These are phyloP conservation scores for Lasioglossum figueresi DNA, from an alignment of 2,888 invertebrate genomes.

Conservation along the genomic window DNA sequence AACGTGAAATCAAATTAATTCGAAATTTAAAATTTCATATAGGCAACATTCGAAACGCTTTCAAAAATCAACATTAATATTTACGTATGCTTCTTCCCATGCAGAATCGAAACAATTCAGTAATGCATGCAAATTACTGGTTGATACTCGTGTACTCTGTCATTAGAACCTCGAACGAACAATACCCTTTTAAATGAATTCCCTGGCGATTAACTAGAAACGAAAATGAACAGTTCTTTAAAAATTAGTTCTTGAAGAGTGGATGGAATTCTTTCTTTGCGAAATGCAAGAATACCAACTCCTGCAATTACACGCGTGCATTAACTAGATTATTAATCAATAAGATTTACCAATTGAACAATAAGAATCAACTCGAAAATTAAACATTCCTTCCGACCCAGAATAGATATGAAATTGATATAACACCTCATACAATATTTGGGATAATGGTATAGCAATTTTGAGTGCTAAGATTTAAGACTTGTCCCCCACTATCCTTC, in stretches of 20 bases:
- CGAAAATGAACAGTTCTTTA: background rate
- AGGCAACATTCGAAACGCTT: background rate
- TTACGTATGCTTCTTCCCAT: background rate
- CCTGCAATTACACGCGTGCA: too few relatives aligned
- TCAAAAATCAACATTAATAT: background rate
- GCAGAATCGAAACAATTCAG: background rate
- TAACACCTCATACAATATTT: too few relatives aligned
- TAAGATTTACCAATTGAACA: too few relatives aligned
- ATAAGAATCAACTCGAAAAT: too few relatives aligned
- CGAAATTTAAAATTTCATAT: background rate
- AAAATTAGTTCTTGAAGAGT: background rate
- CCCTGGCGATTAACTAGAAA: background rate
- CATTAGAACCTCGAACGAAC: background rate
- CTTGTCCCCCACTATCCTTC: too few relatives aligned
- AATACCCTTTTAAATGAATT: background rate
- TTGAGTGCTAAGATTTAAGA: too few relatives aligned
- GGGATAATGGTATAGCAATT: too few relatives aligned
- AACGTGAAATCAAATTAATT: slow-evolving; percentile 4
- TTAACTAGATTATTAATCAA: too few relatives aligned
- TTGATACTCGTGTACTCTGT: background rate
- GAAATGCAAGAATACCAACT: background rate
- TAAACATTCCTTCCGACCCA: too few relatives aligned
- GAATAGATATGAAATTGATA: too few relatives aligned
- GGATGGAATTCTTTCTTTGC: background rate
- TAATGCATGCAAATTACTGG: background rate